These are phyloP conservation scores for Acrobasis suavella DNA, from an alignment of 2,888 invertebrate genomes.

Conservation along the genomic window DNA sequence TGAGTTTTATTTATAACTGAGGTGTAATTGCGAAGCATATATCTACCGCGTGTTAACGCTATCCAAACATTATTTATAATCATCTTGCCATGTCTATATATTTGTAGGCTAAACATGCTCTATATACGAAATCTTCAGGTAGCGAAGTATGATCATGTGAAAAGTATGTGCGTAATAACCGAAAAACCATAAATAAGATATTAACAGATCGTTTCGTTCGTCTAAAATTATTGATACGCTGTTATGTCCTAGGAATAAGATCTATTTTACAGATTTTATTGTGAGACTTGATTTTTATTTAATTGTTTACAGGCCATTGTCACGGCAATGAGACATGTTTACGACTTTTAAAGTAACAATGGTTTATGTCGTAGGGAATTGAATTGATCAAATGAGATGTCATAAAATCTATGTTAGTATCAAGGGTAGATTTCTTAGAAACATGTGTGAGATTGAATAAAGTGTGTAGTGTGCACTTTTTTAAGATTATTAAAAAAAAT, in stretches of 20 bases:
- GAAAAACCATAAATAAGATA: constrained; percentile 78
- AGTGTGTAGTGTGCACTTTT: too few species aligned
- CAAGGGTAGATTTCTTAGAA: constrained; percentile 19
- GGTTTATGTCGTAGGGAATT: constrained; percentile 17
- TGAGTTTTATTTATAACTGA: too few species aligned
- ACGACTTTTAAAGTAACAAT: constrained; percentile 34
- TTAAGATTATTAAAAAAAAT: too few species aligned
- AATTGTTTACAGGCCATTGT: constrained; percentile 64
- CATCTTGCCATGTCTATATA: constrained; percentile 1
- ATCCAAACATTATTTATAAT: not conserved
- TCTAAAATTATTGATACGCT: not conserved
- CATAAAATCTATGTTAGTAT: constrained; percentile 16
- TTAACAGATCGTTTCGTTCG: constrained; percentile 70
- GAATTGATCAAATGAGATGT: constrained; percentile 20
- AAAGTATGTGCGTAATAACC: constrained; percentile 66
- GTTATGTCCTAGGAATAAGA: not conserved
- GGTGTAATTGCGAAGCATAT: too few species aligned
- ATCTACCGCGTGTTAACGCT: too few species aligned
- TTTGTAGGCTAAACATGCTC: constrained; percentile 27
- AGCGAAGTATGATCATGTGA: constrained; percentile 72
- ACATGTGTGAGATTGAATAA: not conserved
- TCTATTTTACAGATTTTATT: not conserved
- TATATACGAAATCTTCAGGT: constrained; percentile 54
- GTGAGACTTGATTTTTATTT: constrained; percentile 48
- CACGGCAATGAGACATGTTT: constrained; percentile 41